Evolutionary conservation across 2,113 vertebrate species (phyloP), one percentile per base, ranked within the genome.

Genomic region (Otolemur garnettii): DNA sequence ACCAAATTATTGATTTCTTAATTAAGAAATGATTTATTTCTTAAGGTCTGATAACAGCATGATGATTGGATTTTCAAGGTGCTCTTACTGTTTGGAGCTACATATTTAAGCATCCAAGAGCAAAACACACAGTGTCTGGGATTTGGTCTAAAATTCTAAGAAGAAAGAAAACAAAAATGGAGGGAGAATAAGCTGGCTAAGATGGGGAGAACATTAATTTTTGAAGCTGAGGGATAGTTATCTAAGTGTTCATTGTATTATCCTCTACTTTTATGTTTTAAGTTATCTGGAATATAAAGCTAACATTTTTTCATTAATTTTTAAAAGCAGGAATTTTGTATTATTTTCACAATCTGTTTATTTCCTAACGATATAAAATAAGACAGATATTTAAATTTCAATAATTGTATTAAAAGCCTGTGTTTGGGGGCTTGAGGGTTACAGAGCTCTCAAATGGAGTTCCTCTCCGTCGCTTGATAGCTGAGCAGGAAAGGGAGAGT

Each of bases 341-440:
- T 62, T 26, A 81, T 35, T 89, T 94, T 87, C 21, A 89, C 3
- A 57, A 22, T 53, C 3, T 69, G 1, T 50, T 55, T 66, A 59
- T 38, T 60, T 60, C 38, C 35, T 90, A 57, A 53, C 53, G 75
- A n/a, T 28, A n/a, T 68, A 68, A 42, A 42, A 68, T 77, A 75
- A 79, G 55, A 33, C 33, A 66, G 9, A 26, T 66, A 92, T 24
- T 92, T 57, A 88, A 55, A 83, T 87, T 71, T 77, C 8, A 72
- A 18, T 78, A 71, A 66, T 78, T 87, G 87, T 83, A 90, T 69
- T 60, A 95, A 95, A 62, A 55, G 42, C 6, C 50, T 55, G 28
- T 2, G 22, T 30, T 93, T 82, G 24, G 15, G 7, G 2, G 2
- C 17, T 87, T 26, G 6, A 17, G 30, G 14, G 3, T 77, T 38